Conservation (phyloP, 92 coral and sea anemone genomes). For the Scolanthus callimorphus region DNA sequence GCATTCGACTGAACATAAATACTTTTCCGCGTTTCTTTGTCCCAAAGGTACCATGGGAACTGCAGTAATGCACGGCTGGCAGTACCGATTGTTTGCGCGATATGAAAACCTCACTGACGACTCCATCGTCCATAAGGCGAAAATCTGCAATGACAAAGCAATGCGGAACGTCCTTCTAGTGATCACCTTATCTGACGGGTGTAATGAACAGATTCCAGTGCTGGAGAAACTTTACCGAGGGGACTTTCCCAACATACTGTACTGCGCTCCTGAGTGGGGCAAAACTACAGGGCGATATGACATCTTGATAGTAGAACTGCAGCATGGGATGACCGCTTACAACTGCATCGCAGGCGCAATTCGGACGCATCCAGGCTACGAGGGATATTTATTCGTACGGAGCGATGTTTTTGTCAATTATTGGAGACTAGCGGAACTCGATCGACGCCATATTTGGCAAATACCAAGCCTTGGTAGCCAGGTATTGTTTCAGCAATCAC, state of each 20-base stretch:
- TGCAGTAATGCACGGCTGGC: no score
- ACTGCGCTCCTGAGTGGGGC: constrained; percentile 44
- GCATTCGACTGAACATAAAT: no score
- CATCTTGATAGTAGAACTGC: constrained; percentile 29
- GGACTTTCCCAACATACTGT: constrained; percentile 55
- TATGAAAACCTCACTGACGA: no score
- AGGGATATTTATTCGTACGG: constrained; percentile 70
- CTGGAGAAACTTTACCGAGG: constrained; percentile 49
- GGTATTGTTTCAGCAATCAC: constrained; percentile 58
- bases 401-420: constrained; percentile 43
- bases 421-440: constrained; percentile 56
- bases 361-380: constrained; percentile 34
- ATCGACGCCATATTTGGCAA: constrained; percentile 67
- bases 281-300: constrained; percentile 7
- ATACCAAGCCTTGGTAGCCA: constrained; percentile 50
- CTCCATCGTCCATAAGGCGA: no score
- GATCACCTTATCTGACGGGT: constrained; percentile 39
- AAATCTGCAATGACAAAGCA: constrained; percentile 20
- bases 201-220: constrained; percentile 50
- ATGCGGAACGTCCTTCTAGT: constrained; percentile 50
- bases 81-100: no score
- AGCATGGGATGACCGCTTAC: constrained; percentile 73
- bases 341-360: constrained; percentile 71
- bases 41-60: no score
- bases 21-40: no score